phyloP scores from a whole-genome alignment of 2,113 vertebrate species.

The Ceratotherium simum region DNA sequence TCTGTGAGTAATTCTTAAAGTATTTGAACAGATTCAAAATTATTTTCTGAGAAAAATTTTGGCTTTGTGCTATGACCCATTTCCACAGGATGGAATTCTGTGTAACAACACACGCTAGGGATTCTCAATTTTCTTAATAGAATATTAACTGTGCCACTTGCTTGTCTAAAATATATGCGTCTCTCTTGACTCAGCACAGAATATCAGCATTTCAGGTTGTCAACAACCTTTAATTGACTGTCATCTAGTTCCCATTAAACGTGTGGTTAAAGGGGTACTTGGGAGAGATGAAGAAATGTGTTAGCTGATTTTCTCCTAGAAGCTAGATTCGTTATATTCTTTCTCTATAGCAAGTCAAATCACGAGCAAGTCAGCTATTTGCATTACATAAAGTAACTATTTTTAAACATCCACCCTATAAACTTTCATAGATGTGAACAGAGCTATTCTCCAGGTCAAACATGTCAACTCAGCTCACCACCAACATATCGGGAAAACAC shows the following conservation, averaged over 20 bases:
- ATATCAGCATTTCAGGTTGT: constrained; percentile 24
- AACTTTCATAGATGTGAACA: neutral
- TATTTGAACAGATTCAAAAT: constrained; percentile 50
- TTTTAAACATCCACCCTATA: constrained; percentile 27
- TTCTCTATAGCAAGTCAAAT: constrained; percentile 12
- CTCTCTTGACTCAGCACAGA: constrained; percentile 55
- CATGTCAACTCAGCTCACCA: neutral
- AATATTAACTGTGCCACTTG: constrained; percentile 62
- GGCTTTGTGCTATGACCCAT: constrained; percentile 54
- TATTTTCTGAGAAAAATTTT: constrained; percentile 55
- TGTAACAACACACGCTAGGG: constrained; percentile 42
- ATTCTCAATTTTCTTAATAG: constrained; percentile 59
- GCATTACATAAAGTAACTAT: neutral
- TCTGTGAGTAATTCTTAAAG: constrained; percentile 6
- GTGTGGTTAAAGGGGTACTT: constrained; percentile 1
- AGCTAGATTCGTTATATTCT: constrained; percentile 5
- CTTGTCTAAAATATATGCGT: constrained; percentile 39
- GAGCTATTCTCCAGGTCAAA: neutral
- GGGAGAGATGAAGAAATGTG: neutral
- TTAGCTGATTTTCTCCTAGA: constrained; percentile 19
- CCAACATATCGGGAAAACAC: neutral
- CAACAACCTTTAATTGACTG: constrained; percentile 14
- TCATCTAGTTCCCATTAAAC: constrained; percentile 30
- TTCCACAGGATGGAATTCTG: constrained; percentile 59
- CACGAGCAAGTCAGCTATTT: neutral